Percentiles rank a stretch among this genome's conserved stretches.
Evolutionary conservation across 2,888 invertebrate genomes (phyloP).

Genomic region (Yponomeuta sedellus): DNA sequence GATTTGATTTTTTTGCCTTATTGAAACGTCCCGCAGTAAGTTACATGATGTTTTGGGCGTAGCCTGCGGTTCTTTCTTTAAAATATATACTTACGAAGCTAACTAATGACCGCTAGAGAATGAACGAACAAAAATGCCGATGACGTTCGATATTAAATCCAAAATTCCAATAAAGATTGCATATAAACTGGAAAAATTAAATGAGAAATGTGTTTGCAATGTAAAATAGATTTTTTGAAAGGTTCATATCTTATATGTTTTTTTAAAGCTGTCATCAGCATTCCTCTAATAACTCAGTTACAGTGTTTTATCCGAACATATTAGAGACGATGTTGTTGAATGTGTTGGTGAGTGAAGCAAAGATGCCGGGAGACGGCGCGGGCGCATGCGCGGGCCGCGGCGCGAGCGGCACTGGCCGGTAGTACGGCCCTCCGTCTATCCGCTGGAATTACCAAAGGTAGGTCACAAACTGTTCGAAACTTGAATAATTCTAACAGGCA

Average conservation of each 20-base stretch:
- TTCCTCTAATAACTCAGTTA: no score
- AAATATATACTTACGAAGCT: neutral
- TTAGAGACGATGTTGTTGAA: conserved; percentile 87
- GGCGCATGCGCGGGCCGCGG: conserved; percentile 66
- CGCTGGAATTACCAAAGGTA: conserved; percentile 63
- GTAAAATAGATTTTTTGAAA: no score
- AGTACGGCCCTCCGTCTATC: conserved; percentile 81
- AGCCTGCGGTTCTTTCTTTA: neutral
- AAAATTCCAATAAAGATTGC: no score
- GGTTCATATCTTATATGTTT: no score
- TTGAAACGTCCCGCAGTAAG: neutral
- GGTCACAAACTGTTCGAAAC: neutral
- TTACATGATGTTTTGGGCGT: neutral
- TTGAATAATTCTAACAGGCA: neutral
- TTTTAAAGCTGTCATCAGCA: no score
- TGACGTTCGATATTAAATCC: no score
- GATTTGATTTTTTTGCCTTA: neutral
- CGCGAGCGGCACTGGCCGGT: conserved; percentile 75
- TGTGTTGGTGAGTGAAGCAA: conserved; percentile 85
- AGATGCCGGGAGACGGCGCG: conserved; percentile 76
- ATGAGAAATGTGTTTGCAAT: no score
- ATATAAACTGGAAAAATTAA: no score
- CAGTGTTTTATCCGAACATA: conserved; percentile 79
- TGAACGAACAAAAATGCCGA: neutral
- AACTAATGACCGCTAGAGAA: neutral